Evolutionary conservation across 1,140 invertebrate species (phyloP).

Genomic region (Phortica variegata): DNA sequence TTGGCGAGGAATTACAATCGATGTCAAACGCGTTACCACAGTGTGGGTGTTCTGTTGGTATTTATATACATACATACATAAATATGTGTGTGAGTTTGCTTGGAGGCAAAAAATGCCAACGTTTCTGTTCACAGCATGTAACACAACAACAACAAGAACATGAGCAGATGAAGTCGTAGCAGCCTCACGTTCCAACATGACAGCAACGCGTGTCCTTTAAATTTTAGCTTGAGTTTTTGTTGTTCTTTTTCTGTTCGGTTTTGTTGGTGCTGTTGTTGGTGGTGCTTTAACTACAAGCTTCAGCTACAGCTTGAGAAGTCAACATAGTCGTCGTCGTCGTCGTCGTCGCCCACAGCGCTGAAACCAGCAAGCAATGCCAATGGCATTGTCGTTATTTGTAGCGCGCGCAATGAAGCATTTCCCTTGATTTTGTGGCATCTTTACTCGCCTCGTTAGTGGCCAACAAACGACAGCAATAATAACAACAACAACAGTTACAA

Average conservation of each 20-base stretch:
- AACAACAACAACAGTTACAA: constrained; percentile 27
- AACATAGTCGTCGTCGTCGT: too few species aligned
- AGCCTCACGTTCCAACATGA: too few species aligned
- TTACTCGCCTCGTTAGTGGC: constrained; percentile 53
- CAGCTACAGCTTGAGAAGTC: background rate
- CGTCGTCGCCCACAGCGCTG: constrained; percentile 30
- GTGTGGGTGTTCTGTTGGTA: background rate
- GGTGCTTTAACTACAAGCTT: background rate
- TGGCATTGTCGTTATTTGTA: constrained; percentile 51
- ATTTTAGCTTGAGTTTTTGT: constrained; percentile 3
- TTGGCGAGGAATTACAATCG: constrained; percentile 27
- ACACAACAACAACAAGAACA: too few species aligned
- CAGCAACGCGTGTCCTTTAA: too few species aligned
- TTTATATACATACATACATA: too few species aligned
- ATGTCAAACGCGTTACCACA: background rate
- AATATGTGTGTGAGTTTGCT: constrained; percentile 26
- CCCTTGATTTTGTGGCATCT: constrained; percentile 54
- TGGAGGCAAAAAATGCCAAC: constrained; percentile 51
- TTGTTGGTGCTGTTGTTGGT: background rate
- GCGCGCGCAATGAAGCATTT: constrained; percentile 51
- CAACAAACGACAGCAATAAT: constrained; percentile 44
- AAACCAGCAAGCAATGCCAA: too few species aligned
- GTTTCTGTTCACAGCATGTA: constrained; percentile 2
- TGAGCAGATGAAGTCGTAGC: too few species aligned
- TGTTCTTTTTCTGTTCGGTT: background rate